Percentiles rank a stretch among this genome's conserved stretches.
These are phyloP conservation scores for Acanthisitta chloris DNA, from an alignment of 2,113 vertebrate genomes.

Conservation along the genomic window DNA sequence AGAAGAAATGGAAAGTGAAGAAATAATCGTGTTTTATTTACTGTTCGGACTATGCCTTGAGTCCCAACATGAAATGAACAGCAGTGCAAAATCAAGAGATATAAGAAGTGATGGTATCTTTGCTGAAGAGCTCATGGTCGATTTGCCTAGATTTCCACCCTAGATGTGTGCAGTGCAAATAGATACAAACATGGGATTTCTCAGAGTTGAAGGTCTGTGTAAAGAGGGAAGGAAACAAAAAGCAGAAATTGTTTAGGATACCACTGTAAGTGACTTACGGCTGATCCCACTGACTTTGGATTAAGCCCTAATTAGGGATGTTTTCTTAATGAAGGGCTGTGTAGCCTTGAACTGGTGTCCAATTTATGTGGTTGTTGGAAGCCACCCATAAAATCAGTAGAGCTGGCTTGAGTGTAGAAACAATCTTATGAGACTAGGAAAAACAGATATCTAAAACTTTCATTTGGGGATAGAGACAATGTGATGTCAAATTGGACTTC, in stretches of 20 bases:
- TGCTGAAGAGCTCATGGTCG: background rate
- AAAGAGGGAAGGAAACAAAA: background rate
- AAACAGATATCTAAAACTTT: background rate
- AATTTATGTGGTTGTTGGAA: background rate
- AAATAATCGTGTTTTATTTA: background rate
- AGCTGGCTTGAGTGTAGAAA: background rate
- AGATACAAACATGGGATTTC: background rate
- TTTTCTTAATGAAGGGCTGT: background rate
- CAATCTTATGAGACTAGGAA: background rate
- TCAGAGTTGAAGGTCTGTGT: background rate
- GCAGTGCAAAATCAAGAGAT: background rate
- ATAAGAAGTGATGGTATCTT: background rate
- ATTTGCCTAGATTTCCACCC: background rate
- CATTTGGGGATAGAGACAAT: background rate
- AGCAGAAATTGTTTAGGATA: background rate
- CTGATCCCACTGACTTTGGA: background rate
- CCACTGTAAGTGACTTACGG: background rate
- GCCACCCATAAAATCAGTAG: background rate
- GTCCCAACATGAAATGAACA: background rate
- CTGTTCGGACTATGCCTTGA: background rate
- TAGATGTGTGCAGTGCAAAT: background rate
- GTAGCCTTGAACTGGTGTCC: background rate
- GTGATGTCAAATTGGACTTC: background rate
- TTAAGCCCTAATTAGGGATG: background rate
- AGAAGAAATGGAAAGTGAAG: background rate